Conservation (phyloP, 2,113 vertebrate species). For the Lamprologus callipterus region DNA sequence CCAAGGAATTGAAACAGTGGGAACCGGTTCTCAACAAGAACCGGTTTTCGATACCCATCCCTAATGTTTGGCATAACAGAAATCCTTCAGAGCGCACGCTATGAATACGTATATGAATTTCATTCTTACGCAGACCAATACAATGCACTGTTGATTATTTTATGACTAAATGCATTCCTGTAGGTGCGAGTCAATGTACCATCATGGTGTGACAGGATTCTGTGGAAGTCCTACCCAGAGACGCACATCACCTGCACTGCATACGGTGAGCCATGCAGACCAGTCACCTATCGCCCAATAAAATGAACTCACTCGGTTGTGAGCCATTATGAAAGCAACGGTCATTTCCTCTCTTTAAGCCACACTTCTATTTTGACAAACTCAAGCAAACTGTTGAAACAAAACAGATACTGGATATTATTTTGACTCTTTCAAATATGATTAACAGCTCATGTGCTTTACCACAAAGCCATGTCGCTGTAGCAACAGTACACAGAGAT, state of each 20-base stretch:
- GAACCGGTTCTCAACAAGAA: no score
- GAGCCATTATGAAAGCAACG: background rate
- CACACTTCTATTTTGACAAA: background rate
- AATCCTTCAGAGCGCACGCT: background rate
- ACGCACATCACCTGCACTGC: conserved; percentile 77
- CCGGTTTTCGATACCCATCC: no score
- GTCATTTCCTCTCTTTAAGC: conserved; percentile 43
- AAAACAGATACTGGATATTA: background rate
- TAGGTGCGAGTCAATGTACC: conserved; percentile 82
- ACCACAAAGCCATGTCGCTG: background rate
- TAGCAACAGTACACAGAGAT: background rate
- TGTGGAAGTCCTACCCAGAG: conserved; percentile 85
- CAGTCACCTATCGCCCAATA: background rate
- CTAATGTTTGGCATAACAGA: background rate
- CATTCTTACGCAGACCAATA: background rate
- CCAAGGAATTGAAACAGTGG: no score
- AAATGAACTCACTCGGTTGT: conserved; percentile 22
- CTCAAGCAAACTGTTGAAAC: background rate
- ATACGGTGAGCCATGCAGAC: conserved; percentile 70
- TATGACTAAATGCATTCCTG: background rate
- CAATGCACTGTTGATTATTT: background rate
- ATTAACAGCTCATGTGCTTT: background rate
- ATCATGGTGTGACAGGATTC: conserved; percentile 84
- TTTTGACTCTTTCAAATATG: background rate
- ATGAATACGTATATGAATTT: background rate